Conservation (phyloP, 2,797 vertebrate genomes). For the Diceros bicornis region DNA sequence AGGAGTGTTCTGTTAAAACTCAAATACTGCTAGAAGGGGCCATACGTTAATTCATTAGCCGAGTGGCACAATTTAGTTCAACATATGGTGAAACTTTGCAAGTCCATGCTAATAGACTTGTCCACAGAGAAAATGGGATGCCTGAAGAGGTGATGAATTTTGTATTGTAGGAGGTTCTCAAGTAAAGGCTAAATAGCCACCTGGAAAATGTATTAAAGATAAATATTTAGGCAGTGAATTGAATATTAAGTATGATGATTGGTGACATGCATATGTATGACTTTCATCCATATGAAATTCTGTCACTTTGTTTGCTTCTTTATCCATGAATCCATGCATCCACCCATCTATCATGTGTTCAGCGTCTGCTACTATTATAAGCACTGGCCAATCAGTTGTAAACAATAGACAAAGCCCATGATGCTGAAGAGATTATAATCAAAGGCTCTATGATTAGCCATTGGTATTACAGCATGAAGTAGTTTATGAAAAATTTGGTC, state of each 20-base stretch:
- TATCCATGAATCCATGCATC: background rate
- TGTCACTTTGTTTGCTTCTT: background rate
- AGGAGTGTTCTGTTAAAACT: background rate
- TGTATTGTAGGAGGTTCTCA: background rate
- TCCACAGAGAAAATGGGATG: background rate
- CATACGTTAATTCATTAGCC: background rate
- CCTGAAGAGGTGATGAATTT: background rate
- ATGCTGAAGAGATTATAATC: conserved; percentile 27
- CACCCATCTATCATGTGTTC: background rate
- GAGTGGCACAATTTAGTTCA: background rate
- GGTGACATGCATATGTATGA: background rate
- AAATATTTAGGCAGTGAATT: background rate
- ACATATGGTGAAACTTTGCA: background rate
- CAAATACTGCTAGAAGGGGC: background rate
- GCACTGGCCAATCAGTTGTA: conserved; percentile 27
- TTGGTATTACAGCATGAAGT: conserved; percentile 49
- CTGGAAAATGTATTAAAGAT: background rate
- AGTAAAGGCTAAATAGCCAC: background rate
- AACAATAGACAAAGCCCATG: background rate
- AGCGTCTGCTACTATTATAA: conserved; percentile 10
- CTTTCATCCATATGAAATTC: background rate
- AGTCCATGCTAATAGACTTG: background rate
- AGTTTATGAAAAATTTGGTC: conserved; percentile 47
- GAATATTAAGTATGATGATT: background rate
- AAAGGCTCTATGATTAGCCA: conserved; percentile 44